phyloP scores from a whole-genome alignment of 2,113 vertebrate genomes.

The Harpagus bidentatus region DNA sequence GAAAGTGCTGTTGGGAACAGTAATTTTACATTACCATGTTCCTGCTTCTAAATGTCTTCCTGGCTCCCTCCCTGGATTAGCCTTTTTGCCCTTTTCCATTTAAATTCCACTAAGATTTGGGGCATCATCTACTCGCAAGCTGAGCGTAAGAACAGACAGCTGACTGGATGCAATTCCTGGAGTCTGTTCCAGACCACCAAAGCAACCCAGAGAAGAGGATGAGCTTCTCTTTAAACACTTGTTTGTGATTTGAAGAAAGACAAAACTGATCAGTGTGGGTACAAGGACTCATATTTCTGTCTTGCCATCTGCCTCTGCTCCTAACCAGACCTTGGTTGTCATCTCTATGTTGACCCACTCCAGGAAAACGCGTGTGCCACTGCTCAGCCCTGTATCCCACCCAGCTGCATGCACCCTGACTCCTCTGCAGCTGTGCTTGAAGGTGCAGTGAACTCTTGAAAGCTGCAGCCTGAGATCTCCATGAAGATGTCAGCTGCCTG shows the following conservation, averaged over 20 bases:
- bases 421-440: background rate
- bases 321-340: background rate
- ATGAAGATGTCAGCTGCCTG: background rate
- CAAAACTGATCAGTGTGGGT: background rate
- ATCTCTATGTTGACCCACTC: background rate
- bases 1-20: background rate
- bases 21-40: slow-evolving; percentile 18
- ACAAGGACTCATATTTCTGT: background rate
- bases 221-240: background rate
- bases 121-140: background rate
- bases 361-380: accelerated
- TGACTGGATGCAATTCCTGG: slow-evolving; percentile 14
- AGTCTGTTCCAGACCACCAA: slow-evolving; percentile 53
- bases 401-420: background rate
- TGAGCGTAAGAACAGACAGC: background rate
- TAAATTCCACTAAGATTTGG: slow-evolving; percentile 48
- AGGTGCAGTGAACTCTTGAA: background rate
- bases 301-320: background rate
- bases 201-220: background rate
- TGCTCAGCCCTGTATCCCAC: background rate
- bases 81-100: slow-evolving; percentile 60
- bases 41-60: background rate
- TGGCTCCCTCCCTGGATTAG: slow-evolving; percentile 34
- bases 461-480: background rate
- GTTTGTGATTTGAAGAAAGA: background rate